A percentile compares a stretch with the other conserved stretches of the same genome.
Conservation (phyloP, 2,888 invertebrate species). For the Sisyra nigra region DNA sequence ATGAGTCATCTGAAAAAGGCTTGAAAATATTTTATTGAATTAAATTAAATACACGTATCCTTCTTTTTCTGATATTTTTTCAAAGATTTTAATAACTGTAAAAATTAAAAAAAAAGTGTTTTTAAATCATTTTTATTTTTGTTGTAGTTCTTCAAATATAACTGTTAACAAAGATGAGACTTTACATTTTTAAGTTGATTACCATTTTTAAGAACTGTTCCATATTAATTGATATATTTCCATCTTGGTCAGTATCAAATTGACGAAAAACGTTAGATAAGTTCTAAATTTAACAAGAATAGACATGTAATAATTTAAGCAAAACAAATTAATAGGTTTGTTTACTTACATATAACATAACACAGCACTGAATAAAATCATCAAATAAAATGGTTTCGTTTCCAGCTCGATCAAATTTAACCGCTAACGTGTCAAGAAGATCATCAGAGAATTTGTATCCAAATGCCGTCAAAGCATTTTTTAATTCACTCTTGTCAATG, state of each 20-base stretch:
- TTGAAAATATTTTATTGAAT: too few relatives aligned
- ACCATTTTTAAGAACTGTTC: slow-evolving; percentile 3
- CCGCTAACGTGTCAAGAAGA: slow-evolving; percentile 56
- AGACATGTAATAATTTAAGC: background rate
- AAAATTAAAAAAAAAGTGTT: too few relatives aligned
- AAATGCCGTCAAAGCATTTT: slow-evolving; percentile 71
- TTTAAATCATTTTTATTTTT: too few relatives aligned
- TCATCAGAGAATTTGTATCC: slow-evolving; percentile 66
- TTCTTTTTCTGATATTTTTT: too few relatives aligned
- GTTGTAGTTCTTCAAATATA: too few relatives aligned
- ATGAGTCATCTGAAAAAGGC: too few relatives aligned
- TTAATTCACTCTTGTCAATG: slow-evolving; percentile 70
- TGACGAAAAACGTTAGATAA: background rate
- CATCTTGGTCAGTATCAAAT: background rate
- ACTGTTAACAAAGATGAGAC: background rate
- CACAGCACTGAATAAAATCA: slow-evolving; percentile 87
- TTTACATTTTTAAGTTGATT: background rate
- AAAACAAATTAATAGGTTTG: background rate
- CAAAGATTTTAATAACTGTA: too few relatives aligned
- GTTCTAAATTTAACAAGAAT: background rate
- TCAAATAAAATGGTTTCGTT: slow-evolving; percentile 76
- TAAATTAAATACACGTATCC: too few relatives aligned
- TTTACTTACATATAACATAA: slow-evolving; percentile 60
- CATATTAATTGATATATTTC: background rate
- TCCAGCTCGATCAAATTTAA: slow-evolving; percentile 78